phyloP scores from a whole-genome alignment of 2,888 invertebrate genomes.

The Patella pellucida region DNA sequence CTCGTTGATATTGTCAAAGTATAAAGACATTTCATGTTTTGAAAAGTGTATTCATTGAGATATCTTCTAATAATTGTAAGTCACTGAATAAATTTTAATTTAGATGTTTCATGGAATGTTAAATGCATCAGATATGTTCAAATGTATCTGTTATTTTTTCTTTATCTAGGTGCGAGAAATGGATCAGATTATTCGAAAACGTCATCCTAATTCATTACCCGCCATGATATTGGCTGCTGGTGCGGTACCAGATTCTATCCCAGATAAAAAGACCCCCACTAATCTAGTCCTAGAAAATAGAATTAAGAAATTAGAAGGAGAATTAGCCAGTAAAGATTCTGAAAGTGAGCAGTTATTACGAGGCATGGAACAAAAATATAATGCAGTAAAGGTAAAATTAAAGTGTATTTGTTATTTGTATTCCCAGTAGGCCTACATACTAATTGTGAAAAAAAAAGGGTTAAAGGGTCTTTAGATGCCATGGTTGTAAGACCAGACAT shows the following conservation, averaged over 20 bases:
- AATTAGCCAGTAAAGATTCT: slow-evolving; percentile 63
- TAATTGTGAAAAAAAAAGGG: too few relatives aligned
- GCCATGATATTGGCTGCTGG: slow-evolving; percentile 68
- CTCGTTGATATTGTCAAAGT: too few relatives aligned
- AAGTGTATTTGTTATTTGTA: too few relatives aligned
- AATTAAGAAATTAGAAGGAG: slow-evolving; percentile 61
- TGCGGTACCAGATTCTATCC: slow-evolving; percentile 39
- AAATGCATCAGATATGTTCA: too few relatives aligned
- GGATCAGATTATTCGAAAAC: slow-evolving; percentile 64
- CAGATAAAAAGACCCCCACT: slow-evolving; percentile 36
- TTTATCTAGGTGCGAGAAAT: slow-evolving; percentile 65
- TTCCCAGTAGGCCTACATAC: too few relatives aligned
- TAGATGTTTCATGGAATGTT: too few relatives aligned
- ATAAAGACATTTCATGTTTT: too few relatives aligned
- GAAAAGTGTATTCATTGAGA: too few relatives aligned
- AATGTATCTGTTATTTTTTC: background rate
- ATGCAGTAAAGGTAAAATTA: slow-evolving; percentile 59
- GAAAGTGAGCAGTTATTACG: slow-evolving; percentile 58
- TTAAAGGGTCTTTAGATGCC: too few relatives aligned
- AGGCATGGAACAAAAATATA: slow-evolving; percentile 68
- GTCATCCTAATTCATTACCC: slow-evolving; percentile 68
- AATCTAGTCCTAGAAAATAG: slow-evolving; percentile 59
- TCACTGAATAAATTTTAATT: too few relatives aligned
- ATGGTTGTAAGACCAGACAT: too few relatives aligned
- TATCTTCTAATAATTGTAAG: too few relatives aligned